Base-by-base conservation (phyloP, 2,113 vertebrate genomes). In the Baryphthengus martii region DNA sequence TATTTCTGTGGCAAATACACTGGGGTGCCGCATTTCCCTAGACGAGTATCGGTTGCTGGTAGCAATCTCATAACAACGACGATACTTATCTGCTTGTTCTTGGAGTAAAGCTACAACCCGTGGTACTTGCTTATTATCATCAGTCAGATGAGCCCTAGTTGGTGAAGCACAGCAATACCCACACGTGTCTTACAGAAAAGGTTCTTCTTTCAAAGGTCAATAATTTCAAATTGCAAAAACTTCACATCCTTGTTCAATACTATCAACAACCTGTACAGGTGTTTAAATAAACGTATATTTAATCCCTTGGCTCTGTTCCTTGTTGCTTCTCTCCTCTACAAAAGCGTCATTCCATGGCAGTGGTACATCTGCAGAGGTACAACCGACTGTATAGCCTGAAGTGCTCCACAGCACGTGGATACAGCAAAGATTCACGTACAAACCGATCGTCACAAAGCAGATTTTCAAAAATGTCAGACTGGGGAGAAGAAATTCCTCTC, bases 351-450 rank as follows among this genome's bases (percentile, higher is more conserved):
- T 63, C 17, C 24, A 25, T 5, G 7, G 28, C 42, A 93, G 39
- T 11, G 3, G 49, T n/a, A n/a, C n/a, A n/a, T 68, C 33, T 19
- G 47, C 67, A 50, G 49, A 68, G 31, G 3, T 10, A 13, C 1
- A 2, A 29, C 2, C 59, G 31, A 6, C 42, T 19, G 12, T 23
- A 6, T 3, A 13, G 31, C 17, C 40, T 55, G 9, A 68, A 85
- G 10, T 6, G 16, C 45, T 31, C 47, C 61, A 21, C 50, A 37
- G 63, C 59, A 40, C 79, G 52, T 0, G 0, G 3, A 26, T 3
- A 1, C 17, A 21, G 61, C 52, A 49, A 61, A 40, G 52, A 65
- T 3, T 24, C 16, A 25, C 33, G 13, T 7, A 33, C 29, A 63
- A 82, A 63, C 35, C 1, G 8, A 12, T 0, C 31, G 45, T 3